Evolutionary conservation across 2,888 invertebrate genomes (phyloP).

Genomic region (Clitarchus hookeri): DNA sequence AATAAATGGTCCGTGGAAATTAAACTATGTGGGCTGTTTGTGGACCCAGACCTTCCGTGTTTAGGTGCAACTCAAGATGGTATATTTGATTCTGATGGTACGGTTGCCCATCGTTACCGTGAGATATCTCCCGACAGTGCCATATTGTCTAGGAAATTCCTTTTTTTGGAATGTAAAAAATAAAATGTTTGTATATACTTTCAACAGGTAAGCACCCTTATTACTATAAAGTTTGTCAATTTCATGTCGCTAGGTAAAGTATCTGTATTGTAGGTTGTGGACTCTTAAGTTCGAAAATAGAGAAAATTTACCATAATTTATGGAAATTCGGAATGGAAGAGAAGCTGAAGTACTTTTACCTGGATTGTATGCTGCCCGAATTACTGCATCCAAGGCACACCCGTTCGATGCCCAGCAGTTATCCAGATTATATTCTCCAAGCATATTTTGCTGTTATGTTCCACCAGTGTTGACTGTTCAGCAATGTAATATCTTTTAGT

Average conservation of each 20-base stretch:
- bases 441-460: no score
- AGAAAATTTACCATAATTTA: background rate
- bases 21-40: background rate
- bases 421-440: background rate
- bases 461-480: no score
- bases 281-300: background rate
- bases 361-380: background rate
- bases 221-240: background rate
- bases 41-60: background rate
- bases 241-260: background rate
- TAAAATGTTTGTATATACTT: background rate
- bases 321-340: background rate
- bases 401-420: background rate
- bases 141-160: background rate
- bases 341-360: background rate
- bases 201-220: no score
- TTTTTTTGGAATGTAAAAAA: background rate
- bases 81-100: background rate
- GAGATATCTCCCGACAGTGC: background rate
- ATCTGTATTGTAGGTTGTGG: background rate
- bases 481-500: no score
- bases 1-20: background rate
- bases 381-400: background rate
- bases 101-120: background rate
- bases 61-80: background rate